These are phyloP conservation scores for Chroicocephalus ridibundus DNA, from an alignment of 2,113 vertebrate genomes.

Conservation along the genomic window DNA sequence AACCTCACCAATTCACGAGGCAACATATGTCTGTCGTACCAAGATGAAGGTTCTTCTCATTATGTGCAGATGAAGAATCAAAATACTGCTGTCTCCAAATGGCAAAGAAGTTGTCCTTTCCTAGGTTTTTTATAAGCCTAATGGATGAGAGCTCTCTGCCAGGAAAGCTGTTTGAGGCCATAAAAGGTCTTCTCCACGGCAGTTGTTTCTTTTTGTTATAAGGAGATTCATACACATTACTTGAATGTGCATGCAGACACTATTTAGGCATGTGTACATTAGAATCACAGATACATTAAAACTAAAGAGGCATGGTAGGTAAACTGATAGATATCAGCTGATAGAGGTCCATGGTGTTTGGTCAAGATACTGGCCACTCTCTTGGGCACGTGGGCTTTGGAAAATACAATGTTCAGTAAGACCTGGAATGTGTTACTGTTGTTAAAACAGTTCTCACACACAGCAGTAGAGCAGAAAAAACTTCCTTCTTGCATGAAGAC, in stretches of 20 bases:
- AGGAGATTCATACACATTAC: not conserved
- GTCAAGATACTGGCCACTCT: not conserved
- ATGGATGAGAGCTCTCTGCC: not conserved
- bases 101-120: not conserved
- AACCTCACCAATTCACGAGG: not conserved
- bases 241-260: not conserved
- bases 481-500: not conserved
- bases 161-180: not conserved
- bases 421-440: not conserved
- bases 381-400: not conserved
- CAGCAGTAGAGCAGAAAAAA: not conserved
- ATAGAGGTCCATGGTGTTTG: not conserved
- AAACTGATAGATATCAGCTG: not conserved
- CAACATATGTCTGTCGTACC: not conserved
- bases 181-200: not conserved
- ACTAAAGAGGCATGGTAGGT: not conserved
- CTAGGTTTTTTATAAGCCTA: not conserved
- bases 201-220: not conserved
- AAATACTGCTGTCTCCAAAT: not conserved
- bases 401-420: not conserved
- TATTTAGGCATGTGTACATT: not conserved
- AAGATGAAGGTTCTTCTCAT: not conserved
- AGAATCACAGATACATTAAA: not conserved
- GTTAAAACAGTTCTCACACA: not conserved
- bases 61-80: not conserved